Percentiles rank a stretch among this genome's conserved stretches.
Conservation (phyloP, 2,888 invertebrate genomes). For the Chydorus sphaericus region DNA sequence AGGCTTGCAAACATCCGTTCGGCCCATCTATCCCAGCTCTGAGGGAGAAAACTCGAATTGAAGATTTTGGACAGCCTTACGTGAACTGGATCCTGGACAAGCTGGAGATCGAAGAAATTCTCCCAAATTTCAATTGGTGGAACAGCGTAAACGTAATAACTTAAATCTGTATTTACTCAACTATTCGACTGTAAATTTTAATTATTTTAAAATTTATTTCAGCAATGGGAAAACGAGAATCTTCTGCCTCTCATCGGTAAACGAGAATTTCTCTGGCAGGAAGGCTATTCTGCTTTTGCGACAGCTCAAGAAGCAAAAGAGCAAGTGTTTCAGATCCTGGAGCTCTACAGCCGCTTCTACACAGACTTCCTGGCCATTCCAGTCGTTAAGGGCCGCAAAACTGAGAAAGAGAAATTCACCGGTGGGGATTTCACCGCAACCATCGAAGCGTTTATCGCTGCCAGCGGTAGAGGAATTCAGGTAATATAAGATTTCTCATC, state of each 20-base stretch:
- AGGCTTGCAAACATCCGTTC: conserved; percentile 96
- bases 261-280: conserved; percentile 98
- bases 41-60: conserved; percentile 90
- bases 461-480: conserved; percentile 86
- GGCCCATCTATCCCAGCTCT: conserved; percentile 83
- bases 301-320: conserved; percentile 65
- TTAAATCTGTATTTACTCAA: too few species aligned
- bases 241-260: conserved; percentile 97
- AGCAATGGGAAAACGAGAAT: conserved; percentile 99
- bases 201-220: not conserved
- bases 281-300: conserved; percentile 94
- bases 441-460: conserved; percentile 86
- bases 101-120: conserved; percentile 88
- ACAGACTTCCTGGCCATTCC: conserved; percentile 84
- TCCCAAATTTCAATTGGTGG: conserved; percentile 95
- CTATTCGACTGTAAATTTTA: not conserved
- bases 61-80: conserved; percentile 96
- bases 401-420: conserved; percentile 98
- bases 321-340: conserved; percentile 70
- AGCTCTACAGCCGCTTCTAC: conserved; percentile 80
- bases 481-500: conserved; percentile 30
- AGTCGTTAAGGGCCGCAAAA: conserved; percentile 87
- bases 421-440: conserved; percentile 96
- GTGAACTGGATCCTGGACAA: conserved; percentile 97
- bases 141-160: conserved; percentile 97